Evolutionary conservation across 2,113 vertebrate species (phyloP).

Genomic region (Orcinus orca): DNA sequence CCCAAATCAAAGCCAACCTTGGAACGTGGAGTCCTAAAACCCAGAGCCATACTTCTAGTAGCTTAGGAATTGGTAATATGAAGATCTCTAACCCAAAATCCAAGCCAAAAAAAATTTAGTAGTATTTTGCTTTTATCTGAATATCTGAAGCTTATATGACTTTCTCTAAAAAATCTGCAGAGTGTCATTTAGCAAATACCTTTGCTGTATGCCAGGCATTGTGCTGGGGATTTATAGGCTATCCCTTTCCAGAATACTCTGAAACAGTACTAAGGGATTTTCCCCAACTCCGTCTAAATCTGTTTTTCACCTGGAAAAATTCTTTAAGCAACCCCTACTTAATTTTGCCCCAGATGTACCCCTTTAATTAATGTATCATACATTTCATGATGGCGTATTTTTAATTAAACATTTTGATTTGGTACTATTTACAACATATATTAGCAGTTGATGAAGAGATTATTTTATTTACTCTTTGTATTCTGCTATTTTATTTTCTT

Average conservation of each 20-base stretch:
- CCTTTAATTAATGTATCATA: background rate
- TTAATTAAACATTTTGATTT: conserved; percentile 5
- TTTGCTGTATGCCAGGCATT: background rate
- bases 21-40: background rate
- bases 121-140: background rate
- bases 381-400: background rate
- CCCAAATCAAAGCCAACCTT: background rate
- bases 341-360: background rate
- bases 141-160: background rate
- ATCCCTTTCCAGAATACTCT: background rate
- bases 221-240: background rate
- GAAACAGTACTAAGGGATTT: background rate
- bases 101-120: background rate
- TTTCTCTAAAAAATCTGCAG: background rate
- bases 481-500: conserved; percentile 23
- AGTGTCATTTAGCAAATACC: background rate
- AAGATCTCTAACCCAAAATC: background rate
- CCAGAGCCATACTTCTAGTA: background rate
- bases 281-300: background rate
- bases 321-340: background rate
- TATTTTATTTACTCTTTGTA: background rate
- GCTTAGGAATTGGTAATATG: background rate
- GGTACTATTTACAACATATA: background rate
- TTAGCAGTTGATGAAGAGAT: background rate
- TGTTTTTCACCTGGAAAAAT: background rate